phyloP scores from a whole-genome alignment of 1,140 invertebrate species.

The Drosophila sulfurigaster region DNA sequence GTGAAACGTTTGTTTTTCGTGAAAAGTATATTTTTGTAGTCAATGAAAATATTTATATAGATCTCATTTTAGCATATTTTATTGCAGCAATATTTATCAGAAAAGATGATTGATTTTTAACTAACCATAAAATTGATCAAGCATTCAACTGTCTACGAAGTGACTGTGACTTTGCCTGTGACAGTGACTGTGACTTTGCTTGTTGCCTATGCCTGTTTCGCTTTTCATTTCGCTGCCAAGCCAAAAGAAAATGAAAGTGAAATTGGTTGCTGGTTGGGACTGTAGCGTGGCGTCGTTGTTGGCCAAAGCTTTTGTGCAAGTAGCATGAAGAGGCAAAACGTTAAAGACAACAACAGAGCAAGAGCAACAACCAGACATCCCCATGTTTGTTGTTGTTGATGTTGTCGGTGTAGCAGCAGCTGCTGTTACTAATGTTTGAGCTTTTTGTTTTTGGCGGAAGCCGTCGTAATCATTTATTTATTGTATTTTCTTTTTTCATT shows the following conservation, averaged over 20 bases:
- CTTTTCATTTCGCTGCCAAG: constrained; percentile 63
- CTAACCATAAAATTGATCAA: no score
- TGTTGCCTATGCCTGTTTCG: constrained; percentile 39
- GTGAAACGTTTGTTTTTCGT: background rate
- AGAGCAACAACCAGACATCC: constrained; percentile 43
- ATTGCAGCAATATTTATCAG: no score
- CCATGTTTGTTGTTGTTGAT: constrained; percentile 17
- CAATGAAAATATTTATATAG: no score
- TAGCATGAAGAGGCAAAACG: constrained; percentile 65
- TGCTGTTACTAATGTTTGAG: constrained; percentile 22
- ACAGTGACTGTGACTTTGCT: constrained; percentile 51
- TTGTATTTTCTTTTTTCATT: constrained; percentile 41
- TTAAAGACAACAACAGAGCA: constrained; percentile 28
- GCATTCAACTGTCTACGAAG: constrained; percentile 59
- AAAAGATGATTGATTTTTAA: no score
- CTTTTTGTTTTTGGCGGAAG: constrained; percentile 70
- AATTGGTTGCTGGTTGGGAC: constrained; percentile 57
- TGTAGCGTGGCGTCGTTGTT: constrained; percentile 33
- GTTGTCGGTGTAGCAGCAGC: constrained; percentile 22
- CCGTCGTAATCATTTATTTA: constrained; percentile 64
- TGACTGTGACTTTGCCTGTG: constrained; percentile 41
- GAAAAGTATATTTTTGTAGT: no score
- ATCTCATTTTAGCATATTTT: no score
- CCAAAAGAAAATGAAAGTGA: constrained; percentile 79
- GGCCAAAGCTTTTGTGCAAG: constrained; percentile 73